Percentiles rank a stretch among this genome's conserved stretches.
These are phyloP conservation scores for Steinernema feltiae DNA, from an alignment of 1,140 invertebrate species.

Conservation along the genomic window DNA sequence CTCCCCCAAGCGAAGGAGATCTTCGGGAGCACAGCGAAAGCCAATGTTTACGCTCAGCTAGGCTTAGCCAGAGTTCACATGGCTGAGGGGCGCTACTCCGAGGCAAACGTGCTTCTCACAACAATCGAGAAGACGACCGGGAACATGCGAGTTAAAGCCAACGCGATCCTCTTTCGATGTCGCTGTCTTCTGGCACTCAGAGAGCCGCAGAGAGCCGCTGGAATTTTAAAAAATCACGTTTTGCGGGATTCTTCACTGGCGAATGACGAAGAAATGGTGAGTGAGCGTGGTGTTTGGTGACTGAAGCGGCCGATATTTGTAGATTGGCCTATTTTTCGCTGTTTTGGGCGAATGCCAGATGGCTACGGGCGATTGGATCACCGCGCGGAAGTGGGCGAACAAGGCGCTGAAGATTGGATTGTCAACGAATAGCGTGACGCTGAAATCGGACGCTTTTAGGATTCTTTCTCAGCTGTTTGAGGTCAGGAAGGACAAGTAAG, in stretches of 20 bases:
- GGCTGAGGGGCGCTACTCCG: background rate
- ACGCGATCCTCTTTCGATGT: slow-evolving; percentile 5
- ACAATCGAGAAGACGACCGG: background rate
- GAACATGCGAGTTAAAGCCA: background rate
- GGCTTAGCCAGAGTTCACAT: background rate
- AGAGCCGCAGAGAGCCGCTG: background rate
- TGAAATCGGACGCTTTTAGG: slow-evolving; percentile 3
- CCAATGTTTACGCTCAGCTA: background rate
- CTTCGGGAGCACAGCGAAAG: background rate
- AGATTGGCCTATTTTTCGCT: background rate
- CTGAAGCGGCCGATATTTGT: background rate
- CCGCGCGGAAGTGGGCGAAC: slow-evolving; percentile 1
- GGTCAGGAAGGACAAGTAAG: background rate
- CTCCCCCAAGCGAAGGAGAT: background rate
- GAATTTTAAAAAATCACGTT: background rate
- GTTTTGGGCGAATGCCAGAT: background rate
- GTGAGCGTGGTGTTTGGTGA: background rate
- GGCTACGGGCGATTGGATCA: background rate
- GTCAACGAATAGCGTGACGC: background rate
- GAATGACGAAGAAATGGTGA: background rate
- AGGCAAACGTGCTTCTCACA: background rate
- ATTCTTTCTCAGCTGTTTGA: slow-evolving; percentile 9
- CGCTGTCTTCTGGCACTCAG: background rate
- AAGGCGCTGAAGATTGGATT: slow-evolving; percentile 2
- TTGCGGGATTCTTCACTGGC: background rate